These are phyloP conservation scores for Calliphora vomitoria DNA, from an alignment of 2,888 invertebrate species.

Conservation along the genomic window DNA sequence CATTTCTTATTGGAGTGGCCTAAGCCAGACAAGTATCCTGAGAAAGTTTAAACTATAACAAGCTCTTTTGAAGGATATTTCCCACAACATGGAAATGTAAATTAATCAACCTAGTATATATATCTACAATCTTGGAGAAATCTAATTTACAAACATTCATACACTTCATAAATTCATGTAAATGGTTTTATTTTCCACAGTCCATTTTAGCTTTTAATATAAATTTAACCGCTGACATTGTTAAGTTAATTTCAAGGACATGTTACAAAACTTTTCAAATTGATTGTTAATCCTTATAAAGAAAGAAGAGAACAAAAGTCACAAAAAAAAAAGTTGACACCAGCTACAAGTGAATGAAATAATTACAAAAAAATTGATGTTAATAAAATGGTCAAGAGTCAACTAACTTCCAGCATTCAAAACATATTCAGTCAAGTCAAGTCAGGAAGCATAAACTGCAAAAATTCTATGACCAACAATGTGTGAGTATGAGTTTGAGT, in stretches of 20 bases:
- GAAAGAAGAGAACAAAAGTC: conserved; percentile 33
- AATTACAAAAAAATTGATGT: conserved; percentile 38
- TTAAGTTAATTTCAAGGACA: conserved; percentile 52
- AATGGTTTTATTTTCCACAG: too few relatives aligned
- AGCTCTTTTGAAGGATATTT: too few relatives aligned
- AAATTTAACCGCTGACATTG: conserved; percentile 9
- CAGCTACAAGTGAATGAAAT: conserved; percentile 48
- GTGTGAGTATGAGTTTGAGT: not conserved
- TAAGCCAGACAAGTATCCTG: too few relatives aligned
- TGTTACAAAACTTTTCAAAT: conserved; percentile 43
- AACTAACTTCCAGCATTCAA: conserved; percentile 34
- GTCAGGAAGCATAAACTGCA: not conserved
- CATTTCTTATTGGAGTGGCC: too few relatives aligned
- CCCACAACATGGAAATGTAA: too few relatives aligned
- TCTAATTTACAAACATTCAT: too few relatives aligned
- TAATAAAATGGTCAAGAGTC: conserved; percentile 61
- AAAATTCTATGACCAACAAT: not conserved
- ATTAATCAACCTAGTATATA: too few relatives aligned
- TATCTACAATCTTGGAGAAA: too few relatives aligned
- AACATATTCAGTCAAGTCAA: conserved; percentile 38
- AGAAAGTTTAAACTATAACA: too few relatives aligned
- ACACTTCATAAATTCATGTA: too few relatives aligned
- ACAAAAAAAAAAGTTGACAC: conserved; percentile 49
- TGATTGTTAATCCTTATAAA: conserved; percentile 54
- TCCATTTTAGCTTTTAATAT: not conserved